Base-by-base conservation (phyloP, 2,888 invertebrate genomes). In the Slavum lentiscoides region DNA sequence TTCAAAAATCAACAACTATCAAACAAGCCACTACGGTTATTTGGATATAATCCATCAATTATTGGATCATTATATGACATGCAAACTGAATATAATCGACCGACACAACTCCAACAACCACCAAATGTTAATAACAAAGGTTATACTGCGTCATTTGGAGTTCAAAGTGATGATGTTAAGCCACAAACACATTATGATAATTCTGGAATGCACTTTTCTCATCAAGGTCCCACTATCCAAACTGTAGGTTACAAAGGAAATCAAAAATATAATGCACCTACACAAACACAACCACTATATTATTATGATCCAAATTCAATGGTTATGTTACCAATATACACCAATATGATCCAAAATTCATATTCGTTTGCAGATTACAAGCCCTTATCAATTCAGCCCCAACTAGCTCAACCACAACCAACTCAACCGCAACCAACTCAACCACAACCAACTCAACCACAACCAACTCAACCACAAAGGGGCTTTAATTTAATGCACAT, bases 221-320 rank as follows among this genome's bases (percentile, higher is more conserved):
- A 67, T 49, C 49, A 59, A 30, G 68, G 21, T 59, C 67, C 30
- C 8, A 68, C 43, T 13, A 7, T 11, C 13, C 62, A 53, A 64
- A 43, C 53, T n/a, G 80, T 37, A 64, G 37, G 19, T 55, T 58
- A 72, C 43, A 80, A 80, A 64, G 80, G 39, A 72, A 64, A 43
- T 66, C 55, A 70, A 58, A 80, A 80, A 58, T 43, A 23, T 64
- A 66, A 64, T 55, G 17, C 13, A 23, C 74, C 39, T 21, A 61
- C 13, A 13, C 53, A 37, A 15, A 62, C 77, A 62, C 77, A 80
- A 58, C 80, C 69, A 72, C 64, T 80, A 19, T 80, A 80, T 72
- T 80, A 80, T 64, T 80, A 80, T 15, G 80, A 80, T 55, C 80
- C 80, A 23, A 43, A 64, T 80, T 70, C 80, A 19, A 80, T 80